Conservation (phyloP, 2,797 vertebrate species). For the Acanthurus leucopareius region DNA sequence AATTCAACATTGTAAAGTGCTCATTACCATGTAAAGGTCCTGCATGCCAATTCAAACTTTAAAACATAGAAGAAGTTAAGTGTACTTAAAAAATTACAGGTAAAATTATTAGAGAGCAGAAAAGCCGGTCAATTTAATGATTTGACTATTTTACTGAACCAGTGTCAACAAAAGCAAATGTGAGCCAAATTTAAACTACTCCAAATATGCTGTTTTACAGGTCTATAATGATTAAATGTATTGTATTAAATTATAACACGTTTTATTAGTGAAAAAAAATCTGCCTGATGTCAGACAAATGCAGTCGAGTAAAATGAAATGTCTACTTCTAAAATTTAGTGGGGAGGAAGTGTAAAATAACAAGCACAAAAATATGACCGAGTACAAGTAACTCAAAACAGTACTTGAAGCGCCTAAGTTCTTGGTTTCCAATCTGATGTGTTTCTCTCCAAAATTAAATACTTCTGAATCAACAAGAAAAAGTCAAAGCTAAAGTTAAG, state of each 20-base stretch:
- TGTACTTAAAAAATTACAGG: neutral
- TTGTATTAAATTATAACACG: neutral
- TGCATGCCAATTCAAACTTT: neutral
- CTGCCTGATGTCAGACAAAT: slow-evolving; percentile 1
- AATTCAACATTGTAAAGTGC: neutral
- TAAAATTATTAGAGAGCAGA: neutral
- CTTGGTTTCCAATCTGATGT: neutral
- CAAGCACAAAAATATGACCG: slow-evolving; percentile 1
- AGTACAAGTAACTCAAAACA: neutral
- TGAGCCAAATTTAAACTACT: neutral
- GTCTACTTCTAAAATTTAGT: neutral
- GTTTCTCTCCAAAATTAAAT: neutral
- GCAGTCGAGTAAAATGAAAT: neutral
- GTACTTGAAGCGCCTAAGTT: neutral
- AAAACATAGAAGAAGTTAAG: neutral
- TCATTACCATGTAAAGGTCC: neutral
- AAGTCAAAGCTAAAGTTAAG: neutral
- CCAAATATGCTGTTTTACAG: neutral
- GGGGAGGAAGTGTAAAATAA: neutral
- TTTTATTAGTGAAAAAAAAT: neutral
- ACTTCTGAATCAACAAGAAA: neutral
- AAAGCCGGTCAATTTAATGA: neutral
- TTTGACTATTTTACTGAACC: neutral
- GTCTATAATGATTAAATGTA: neutral
- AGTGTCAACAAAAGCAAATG: neutral